Evolutionary conservation across 2,888 invertebrate genomes (phyloP), one percentile per base, ranked within the genome.

Genomic region (Calameuta filiformis): DNA sequence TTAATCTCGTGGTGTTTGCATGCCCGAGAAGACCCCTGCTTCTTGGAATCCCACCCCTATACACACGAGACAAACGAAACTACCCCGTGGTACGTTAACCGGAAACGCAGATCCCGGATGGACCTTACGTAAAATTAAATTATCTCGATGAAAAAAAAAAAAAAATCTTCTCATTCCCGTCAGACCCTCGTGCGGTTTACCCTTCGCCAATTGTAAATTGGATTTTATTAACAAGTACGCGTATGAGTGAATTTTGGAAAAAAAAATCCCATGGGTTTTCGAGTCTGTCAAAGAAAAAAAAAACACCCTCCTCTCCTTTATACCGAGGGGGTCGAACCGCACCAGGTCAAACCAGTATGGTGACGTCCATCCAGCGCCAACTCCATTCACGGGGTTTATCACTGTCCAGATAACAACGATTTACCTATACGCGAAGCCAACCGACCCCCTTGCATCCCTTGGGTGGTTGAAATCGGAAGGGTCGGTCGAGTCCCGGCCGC

Each of bases 371-470:
- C 81, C 79, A 83, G 88, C 87, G 88, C 85, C 85, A 87, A 90
- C 88, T 90, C 89, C 86, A 90, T 91, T 90, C 90, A 89, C 89
- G 88, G 40, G 90, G 90, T 91, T 91, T 91, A 91, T 91, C 91
- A 91, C 91, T 91, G 91, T 91, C 91, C 88, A 90, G 91, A 91
- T 91, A 91, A 91, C 91, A 89, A 91, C 91, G 91, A 91, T 91
- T 91, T 91, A 91, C 91, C 91, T 91, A 91, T 86, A 87, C 82
- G 83, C 80, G 81, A 82, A 81, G 81, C 83, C 40, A 6, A 15
- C 40, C 40, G 4, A 40, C 40, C 40, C 40, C 40, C 40, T 6
- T 40, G 15, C 40, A 40, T 40, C 40, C 40, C 40, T 40, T 40
- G 33, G 69, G 69, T 33, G 69, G 69, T 12, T 30, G 0, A 33